Percentiles rank a stretch among this genome's conserved stretches.
phyloP scores from a whole-genome alignment of 1,140 invertebrate genomes.

The Laupala kohalensis region DNA sequence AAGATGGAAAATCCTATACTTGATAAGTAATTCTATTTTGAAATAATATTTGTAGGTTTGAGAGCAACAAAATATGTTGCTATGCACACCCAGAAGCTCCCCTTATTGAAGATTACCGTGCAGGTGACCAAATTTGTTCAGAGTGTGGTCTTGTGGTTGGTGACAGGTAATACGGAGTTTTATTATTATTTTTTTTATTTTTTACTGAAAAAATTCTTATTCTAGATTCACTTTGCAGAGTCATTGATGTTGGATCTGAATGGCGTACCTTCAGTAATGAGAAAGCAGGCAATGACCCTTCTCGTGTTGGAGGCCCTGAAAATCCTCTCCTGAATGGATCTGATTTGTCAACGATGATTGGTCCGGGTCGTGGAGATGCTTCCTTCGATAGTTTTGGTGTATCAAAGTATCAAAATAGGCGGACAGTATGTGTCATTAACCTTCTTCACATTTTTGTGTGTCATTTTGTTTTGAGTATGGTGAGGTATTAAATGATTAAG shows the following conservation, averaged over 20 bases:
- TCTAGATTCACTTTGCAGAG: constrained; percentile 40
- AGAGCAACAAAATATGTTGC: constrained; percentile 72
- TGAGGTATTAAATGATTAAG: too few species aligned
- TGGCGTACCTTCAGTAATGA: constrained; percentile 99
- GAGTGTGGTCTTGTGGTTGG: constrained; percentile 98
- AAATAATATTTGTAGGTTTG: constrained; percentile 40
- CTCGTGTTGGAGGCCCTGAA: constrained; percentile 94
- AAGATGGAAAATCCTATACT: too few species aligned
- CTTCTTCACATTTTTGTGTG: too few species aligned
- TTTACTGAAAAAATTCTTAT: background rate
- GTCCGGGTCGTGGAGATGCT: constrained; percentile 73
- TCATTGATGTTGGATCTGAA: constrained; percentile 99
- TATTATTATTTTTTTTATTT: background rate
- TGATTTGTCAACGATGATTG: constrained; percentile 95
- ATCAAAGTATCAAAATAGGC: constrained; percentile 86
- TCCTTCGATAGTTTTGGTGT: constrained; percentile 71
- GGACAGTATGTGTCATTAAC: constrained; percentile 58
- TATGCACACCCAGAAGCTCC: constrained; percentile 88
- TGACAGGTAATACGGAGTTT: constrained; percentile 57
- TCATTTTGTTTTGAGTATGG: too few species aligned
- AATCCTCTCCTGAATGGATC: constrained; percentile 91
- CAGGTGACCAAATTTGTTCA: constrained; percentile 97
- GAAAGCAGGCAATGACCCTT: constrained; percentile 90
- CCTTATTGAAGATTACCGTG: constrained; percentile 94
- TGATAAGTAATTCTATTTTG: too few species aligned